phyloP scores from a whole-genome alignment of 1,140 invertebrate species.

The Drosophila novamexicana region DNA sequence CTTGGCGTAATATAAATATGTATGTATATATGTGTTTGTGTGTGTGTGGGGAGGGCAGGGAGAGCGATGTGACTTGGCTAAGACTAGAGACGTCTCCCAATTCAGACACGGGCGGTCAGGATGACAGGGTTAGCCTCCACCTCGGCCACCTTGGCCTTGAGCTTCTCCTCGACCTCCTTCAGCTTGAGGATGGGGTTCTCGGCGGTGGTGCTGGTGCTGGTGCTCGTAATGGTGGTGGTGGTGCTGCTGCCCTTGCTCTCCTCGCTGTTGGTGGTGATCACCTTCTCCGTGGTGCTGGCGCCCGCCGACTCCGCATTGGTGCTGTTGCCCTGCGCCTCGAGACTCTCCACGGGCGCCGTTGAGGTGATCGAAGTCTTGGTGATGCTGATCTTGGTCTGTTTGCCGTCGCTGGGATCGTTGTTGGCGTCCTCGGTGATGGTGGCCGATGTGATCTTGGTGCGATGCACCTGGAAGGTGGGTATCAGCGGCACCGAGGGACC shows the following conservation, averaged over 20 bases:
- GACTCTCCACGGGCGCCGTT: conserved; percentile 61
- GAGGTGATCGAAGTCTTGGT: conserved; percentile 75
- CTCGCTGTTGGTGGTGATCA: conserved; percentile 6
- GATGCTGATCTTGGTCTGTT: conserved; percentile 75
- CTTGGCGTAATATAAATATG: conserved; percentile 73
- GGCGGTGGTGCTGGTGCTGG: conserved; percentile 35
- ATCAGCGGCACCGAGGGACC: conserved; percentile 58
- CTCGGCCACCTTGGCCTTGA: conserved; percentile 82
- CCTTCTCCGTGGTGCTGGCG: conserved; percentile 24
- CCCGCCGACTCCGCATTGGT: conserved; percentile 19
- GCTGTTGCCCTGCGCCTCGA: conserved; percentile 39
- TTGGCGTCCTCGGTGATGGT: conserved; percentile 67
- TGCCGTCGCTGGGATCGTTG: conserved; percentile 64
- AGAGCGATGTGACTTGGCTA: conserved; percentile 26
- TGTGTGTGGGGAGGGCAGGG: conserved; percentile 17
- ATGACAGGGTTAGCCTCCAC: conserved; percentile 81
- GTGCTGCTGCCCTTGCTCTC: neutral
- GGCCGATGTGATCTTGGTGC: conserved; percentile 68
- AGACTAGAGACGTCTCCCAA: conserved; percentile 32
- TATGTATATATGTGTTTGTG: conserved; percentile 20
- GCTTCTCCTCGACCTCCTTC: conserved; percentile 75
- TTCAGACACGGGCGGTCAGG: conserved; percentile 70
- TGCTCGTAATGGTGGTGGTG: neutral
- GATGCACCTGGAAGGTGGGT: conserved; percentile 77
- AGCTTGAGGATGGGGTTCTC: conserved; percentile 63